Conservation (phyloP, 2,113 vertebrate species). For the Notechis scutatus region DNA sequence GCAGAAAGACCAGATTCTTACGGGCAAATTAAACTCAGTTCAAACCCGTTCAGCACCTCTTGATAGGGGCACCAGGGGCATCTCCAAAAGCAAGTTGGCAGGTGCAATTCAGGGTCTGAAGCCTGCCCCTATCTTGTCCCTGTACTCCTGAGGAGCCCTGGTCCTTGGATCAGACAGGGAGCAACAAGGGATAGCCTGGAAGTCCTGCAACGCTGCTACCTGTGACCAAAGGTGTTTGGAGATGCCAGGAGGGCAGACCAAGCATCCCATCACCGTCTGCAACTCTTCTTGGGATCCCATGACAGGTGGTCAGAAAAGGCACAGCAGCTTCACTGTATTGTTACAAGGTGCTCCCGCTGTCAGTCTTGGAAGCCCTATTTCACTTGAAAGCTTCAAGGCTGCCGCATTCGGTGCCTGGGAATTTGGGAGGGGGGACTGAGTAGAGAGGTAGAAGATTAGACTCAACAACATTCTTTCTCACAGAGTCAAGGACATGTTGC, state of each 20-base stretch:
- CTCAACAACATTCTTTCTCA: no score
- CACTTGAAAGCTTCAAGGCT: no score
- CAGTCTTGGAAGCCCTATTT: no score
- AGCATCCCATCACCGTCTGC: neutral
- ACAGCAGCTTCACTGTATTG: neutral
- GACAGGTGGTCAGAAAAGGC: neutral
- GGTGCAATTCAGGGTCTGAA: neutral
- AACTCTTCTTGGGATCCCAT: neutral
- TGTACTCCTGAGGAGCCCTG: neutral
- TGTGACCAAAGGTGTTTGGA: neutral
- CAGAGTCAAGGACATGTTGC: no score
- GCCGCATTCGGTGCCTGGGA: no score
- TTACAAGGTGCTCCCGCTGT: neutral
- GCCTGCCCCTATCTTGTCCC: neutral
- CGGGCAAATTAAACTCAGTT: neutral
- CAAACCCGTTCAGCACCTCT: neutral
- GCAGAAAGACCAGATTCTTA: neutral
- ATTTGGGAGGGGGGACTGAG: no score
- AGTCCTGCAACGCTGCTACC: neutral
- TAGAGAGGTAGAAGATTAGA: no score
- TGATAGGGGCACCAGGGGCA: neutral
- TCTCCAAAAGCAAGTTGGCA: neutral
- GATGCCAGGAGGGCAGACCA: neutral
- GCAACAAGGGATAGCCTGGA: no score
- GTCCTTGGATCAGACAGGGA: neutral